Evolutionary conservation across 2,888 invertebrate species (phyloP).

Genomic region (Melinaea marsaeus): DNA sequence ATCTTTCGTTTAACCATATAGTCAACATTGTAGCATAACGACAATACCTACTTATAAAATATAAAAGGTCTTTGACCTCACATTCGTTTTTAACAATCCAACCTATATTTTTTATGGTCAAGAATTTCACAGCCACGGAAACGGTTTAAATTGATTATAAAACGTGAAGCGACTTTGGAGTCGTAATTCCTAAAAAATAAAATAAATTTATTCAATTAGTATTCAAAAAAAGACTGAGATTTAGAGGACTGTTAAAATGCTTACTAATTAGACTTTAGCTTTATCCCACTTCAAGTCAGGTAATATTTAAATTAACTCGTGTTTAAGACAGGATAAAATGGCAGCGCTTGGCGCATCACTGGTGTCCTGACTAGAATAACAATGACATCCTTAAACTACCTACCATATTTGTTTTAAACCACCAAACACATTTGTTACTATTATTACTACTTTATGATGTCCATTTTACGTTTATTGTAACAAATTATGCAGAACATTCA

Average conservation of each 20-base stretch:
- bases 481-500: too few species aligned
- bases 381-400: not conserved
- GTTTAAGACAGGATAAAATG: slow-evolving; percentile 2
- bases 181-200: too few species aligned
- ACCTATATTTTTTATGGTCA: not conserved
- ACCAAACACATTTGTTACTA: not conserved
- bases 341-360: slow-evolving; percentile 1
- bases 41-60: not conserved
- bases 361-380: slow-evolving; percentile 6
- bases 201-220: too few species aligned
- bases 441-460: too few species aligned
- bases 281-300: not conserved
- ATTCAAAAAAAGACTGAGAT: too few species aligned
- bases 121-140: not conserved
- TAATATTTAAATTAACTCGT: not conserved
- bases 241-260: too few species aligned
- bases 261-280: not conserved
- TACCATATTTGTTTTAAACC: not conserved
- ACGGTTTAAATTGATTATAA: not conserved
- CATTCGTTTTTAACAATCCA: not conserved
- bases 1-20: not conserved
- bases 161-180: not conserved
- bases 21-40: not conserved
- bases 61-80: slow-evolving; percentile 2
- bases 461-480: too few species aligned